These are phyloP conservation scores for Danionella cerebrum DNA, from an alignment of 2,113 vertebrate species.

Conservation along the genomic window DNA sequence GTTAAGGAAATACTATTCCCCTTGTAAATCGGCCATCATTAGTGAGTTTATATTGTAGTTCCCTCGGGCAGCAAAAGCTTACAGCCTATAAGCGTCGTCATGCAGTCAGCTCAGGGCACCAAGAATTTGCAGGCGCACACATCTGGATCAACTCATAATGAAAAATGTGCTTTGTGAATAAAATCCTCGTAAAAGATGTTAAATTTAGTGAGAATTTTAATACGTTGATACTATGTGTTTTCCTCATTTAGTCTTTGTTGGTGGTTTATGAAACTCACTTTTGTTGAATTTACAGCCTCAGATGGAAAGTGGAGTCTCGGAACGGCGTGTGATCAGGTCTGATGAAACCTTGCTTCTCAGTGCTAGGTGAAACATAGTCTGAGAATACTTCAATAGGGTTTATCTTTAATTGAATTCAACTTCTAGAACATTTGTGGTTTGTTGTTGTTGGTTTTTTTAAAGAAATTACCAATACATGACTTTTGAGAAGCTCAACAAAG, in stretches of 20 bases:
- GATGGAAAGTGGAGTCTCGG: neutral
- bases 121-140: neutral
- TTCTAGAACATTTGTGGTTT: too few relatives aligned
- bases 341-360: neutral
- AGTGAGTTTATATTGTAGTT: constrained; percentile 21
- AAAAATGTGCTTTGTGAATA: neutral
- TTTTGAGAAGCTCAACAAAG: too few relatives aligned
- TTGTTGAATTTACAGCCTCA: neutral
- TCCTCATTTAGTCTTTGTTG: neutral
- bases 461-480: too few relatives aligned
- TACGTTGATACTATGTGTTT: too few relatives aligned
- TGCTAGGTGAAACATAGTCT: too few relatives aligned
- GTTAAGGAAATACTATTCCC: constrained; percentile 29
- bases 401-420: too few relatives aligned
- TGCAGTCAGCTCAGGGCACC: neutral
- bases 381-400: too few relatives aligned
- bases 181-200: neutral
- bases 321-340: neutral
- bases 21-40: constrained; percentile 9
- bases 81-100: neutral
- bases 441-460: too few relatives aligned
- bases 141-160: constrained; percentile 7
- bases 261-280: neutral
- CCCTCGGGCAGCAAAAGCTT: neutral
- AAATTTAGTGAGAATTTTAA: too few relatives aligned